These are phyloP conservation scores for Tursiops truncatus DNA, from an alignment of 2,113 vertebrate species.

Conservation along the genomic window DNA sequence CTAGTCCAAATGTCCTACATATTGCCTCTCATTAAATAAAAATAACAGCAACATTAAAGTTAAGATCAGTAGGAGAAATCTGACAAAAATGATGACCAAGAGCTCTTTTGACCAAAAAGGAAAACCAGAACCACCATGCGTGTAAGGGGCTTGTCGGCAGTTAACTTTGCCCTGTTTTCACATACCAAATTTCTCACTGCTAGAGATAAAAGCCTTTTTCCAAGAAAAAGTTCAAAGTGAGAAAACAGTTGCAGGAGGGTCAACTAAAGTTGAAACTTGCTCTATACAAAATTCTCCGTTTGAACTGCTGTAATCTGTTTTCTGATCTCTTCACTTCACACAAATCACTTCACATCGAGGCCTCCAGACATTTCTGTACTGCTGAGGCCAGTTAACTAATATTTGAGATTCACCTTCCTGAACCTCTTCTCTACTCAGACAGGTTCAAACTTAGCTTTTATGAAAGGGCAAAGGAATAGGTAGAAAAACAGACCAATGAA, in stretches of 20 bases:
- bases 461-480: not conserved
- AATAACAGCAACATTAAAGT: not conserved
- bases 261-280: conserved; percentile 20
- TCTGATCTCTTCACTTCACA: conserved; percentile 32
- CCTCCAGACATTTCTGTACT: not conserved
- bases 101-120: not conserved
- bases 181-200: not conserved
- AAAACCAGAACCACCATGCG: not conserved
- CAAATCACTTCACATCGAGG: not conserved
- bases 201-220: conserved; percentile 23
- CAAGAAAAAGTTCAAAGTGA: conserved; percentile 14
- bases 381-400: not conserved
- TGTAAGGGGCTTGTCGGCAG: not conserved
- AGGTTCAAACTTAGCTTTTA: not conserved
- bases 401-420: conserved; percentile 32
- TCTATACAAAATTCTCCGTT: not conserved
- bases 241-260: conserved; percentile 14
- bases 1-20: not conserved
- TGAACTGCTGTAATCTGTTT: conserved; percentile 17
- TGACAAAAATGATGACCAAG: not conserved
- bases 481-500: not conserved
- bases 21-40: not conserved
- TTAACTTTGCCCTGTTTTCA: not conserved
- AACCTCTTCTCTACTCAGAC: conserved; percentile 10
- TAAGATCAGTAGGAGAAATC: not conserved